Percentiles rank a stretch among this genome's conserved stretches.
Evolutionary conservation across 2,797 vertebrate genomes (phyloP).

Genomic region (Alfaro cultratus): DNA sequence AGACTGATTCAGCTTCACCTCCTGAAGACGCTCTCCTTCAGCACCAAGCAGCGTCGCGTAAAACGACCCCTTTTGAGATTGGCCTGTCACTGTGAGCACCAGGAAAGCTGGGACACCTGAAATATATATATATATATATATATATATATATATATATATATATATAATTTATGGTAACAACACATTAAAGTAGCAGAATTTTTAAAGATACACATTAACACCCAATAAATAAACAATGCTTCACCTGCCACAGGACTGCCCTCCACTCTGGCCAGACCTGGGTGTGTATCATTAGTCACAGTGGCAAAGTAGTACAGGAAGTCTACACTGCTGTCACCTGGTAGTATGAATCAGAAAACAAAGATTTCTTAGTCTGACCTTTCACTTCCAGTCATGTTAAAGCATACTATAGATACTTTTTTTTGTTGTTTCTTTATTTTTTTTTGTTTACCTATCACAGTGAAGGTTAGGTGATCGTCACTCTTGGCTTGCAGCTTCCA

Average conservation of each 20-base stretch:
- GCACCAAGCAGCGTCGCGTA: constrained; percentile 76
- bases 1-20: constrained; percentile 75
- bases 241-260: constrained; percentile 83
- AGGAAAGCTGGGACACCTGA: constrained; percentile 82
- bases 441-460: constrained; percentile 80
- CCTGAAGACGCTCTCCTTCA: constrained; percentile 72
- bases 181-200: not conserved
- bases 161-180: not conserved
- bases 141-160: not conserved
- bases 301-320: constrained; percentile 89
- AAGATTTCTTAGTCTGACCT: not conserved
- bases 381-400: not conserved
- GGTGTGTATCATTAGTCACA: constrained; percentile 83
- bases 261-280: constrained; percentile 84
- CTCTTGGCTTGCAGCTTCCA: constrained; percentile 81
- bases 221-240: not conserved
- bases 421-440: not conserved
- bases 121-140: not conserved
- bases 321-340: constrained; percentile 86
- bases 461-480: constrained; percentile 75
- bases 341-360: constrained; percentile 9
- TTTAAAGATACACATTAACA: not conserved
- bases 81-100: constrained; percentile 82
- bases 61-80: constrained; percentile 60
- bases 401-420: not conserved